A percentile compares a stretch with the other conserved stretches of the same genome.
Conservation (phyloP, 2,113 vertebrate genomes). For the Campylorhamphus procurvoides region DNA sequence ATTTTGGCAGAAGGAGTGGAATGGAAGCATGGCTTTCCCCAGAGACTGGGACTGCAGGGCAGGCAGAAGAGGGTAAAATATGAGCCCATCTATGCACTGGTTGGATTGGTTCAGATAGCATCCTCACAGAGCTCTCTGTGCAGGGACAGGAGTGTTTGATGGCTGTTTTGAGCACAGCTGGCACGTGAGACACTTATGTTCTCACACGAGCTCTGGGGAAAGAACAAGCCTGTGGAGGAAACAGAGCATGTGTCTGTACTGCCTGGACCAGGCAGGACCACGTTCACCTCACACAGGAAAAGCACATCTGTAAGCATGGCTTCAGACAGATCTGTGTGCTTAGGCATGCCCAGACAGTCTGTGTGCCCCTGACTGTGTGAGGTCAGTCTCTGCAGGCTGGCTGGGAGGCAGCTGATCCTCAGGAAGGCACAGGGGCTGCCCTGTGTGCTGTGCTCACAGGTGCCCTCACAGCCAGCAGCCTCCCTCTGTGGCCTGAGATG, state of each 20-base stretch:
- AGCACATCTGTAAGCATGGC: not conserved
- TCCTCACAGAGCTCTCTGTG: not conserved
- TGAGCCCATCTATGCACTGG: not conserved
- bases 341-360: not conserved
- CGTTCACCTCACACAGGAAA: not conserved
- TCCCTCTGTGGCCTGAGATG: not conserved
- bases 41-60: not conserved
- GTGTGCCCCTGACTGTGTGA: rapidly evolving
- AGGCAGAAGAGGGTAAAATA: not conserved
- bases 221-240: not conserved
- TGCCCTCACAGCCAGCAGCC: not conserved
- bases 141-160: not conserved
- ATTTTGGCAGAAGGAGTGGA: not conserved
- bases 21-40: not conserved
- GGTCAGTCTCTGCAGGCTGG: not conserved
- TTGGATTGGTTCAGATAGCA: not conserved
- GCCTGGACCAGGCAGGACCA: not conserved
- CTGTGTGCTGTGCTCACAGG: not conserved
- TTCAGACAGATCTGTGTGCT: not conserved
- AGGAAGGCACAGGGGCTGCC: not conserved
- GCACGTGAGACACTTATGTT: rapidly evolving
- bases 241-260: not conserved
- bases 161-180: not conserved
- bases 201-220: not conserved
- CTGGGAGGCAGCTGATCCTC: not conserved